Base-by-base conservation (phyloP, 2,888 invertebrate genomes). In the Drosophila pegasa region DNA sequence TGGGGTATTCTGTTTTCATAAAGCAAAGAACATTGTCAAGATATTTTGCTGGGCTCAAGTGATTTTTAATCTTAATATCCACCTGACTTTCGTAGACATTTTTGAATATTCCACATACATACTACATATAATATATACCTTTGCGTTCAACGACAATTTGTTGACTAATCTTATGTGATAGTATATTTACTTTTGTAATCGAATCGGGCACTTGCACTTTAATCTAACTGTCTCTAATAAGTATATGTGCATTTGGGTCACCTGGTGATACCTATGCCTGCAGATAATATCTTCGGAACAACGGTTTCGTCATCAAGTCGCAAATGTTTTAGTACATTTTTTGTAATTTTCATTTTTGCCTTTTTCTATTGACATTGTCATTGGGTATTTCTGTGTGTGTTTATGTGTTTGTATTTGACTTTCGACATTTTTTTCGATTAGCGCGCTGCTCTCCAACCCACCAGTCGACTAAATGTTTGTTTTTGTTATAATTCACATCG, bases 371-470 rank as follows among this genome's bases (percentile, higher is more conserved):
- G 82, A 85, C 71, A 59, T 71, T 78, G 72, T 69, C 73, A 75
- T 78, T 75, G n/a, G n/a, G 35, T 16, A n/a, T 50, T n/a, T 35
- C 20, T 50, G n/a, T 50, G 31, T 31, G 31, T 40, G 10, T 40
- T 64, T 50, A 27, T 75, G 31, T 54, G 43, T 76, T 73, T 75
- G 72, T 78, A 62, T 88, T 81, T 86, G 81, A 75, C 81, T 86
- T 86, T 86, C 56, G 62, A 68, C 67, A 71, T 72, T 85, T 82
- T 68, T 80, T 81, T 76, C 65, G 81, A 82, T 88, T 87, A 86
- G 82, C 65, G 43, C 10, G 27, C 40, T 25, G 8, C 20, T 16
- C n/a, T 25, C 16, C 35, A 14, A 2, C 29, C 29, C 50, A 35
- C 33, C n/a, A 22, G 33, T 35, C 35, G 12, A 54, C 51, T 54